Evolutionary conservation across 2,797 vertebrate species (phyloP).

Genomic region (Leptatherina wallacei): DNA sequence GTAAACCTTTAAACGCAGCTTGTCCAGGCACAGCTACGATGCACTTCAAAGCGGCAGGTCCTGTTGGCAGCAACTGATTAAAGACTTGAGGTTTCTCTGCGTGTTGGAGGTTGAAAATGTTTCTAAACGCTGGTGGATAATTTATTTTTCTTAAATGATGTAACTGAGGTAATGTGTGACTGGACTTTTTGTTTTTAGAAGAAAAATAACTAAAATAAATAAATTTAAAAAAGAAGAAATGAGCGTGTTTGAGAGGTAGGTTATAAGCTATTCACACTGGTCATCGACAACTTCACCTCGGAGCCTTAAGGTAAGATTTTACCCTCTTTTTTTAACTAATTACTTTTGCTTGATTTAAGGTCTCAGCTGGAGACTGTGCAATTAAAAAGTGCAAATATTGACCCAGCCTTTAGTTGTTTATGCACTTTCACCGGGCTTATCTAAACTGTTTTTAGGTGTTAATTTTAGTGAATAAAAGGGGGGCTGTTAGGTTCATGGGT

Average conservation of each 20-base stretch:
- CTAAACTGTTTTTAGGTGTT: not conserved
- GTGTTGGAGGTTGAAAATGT: not conserved
- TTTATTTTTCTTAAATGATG: not conserved
- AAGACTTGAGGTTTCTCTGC: conserved; percentile 3
- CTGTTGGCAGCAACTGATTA: conserved; percentile 36
- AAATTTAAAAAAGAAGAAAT: conserved; percentile 17
- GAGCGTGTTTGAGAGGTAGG: not conserved
- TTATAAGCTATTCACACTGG: not conserved
- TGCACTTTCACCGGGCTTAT: too few relatives aligned
- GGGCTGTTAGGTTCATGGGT: not conserved
- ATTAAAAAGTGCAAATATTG: not conserved
- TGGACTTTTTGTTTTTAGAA: not conserved
- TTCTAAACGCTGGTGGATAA: not conserved
- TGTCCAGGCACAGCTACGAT: conserved; percentile 47
- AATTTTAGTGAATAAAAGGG: not conserved
- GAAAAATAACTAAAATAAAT: not conserved
- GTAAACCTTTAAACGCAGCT: conserved; percentile 30
- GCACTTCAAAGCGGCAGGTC: conserved; percentile 66
- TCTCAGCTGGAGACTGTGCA: not conserved
- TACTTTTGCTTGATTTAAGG: not conserved
- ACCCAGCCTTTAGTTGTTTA: not conserved
- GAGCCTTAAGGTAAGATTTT: conserved; percentile 58
- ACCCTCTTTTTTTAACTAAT: not conserved
- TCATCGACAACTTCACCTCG: conserved; percentile 21
- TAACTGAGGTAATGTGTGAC: not conserved